Evolutionary conservation across 2,888 invertebrate species (phyloP), one percentile per base, ranked within the genome.

Genomic region (Eilema caniola): DNA sequence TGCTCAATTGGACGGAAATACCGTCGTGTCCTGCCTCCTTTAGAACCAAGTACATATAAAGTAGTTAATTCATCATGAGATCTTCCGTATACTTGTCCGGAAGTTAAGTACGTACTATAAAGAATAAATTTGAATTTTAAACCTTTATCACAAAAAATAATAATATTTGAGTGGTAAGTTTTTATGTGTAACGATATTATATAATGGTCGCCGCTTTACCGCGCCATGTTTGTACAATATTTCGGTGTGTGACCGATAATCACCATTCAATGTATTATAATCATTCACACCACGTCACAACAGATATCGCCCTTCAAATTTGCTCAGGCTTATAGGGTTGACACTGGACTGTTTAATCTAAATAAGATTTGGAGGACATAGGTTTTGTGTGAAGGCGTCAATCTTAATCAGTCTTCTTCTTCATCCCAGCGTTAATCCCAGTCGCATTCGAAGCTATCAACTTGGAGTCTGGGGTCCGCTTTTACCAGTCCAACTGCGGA

Each of bases 231-330:
- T 53, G 53, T 53, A 53, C 53, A 53, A 53, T 53, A 53, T 53
- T 81, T 85, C 84, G 82, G 84, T 82, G 79, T 76, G 70, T 64
- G 70, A 74, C 73, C 76, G 83, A 82, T 85, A 82, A 85, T 80
- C 78, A 80, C 71, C 59, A 66, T 74, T 76, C 71, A 80, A 80
- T 78, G 77, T 78, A 67, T 74, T 77, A 75, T 75, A 75, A 70
- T 76, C 78, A 82, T 83, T 82, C 84, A 77, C 71, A 75, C 66
- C 73, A 72, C 70, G 71, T 67, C 69, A 67, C 28, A 65, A 57
- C 75, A 76, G 75, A 81, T 77, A 73, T 75, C 74, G 80, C 77
- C 81, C 81, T 79, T 81, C 77, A 72, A 77, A 81, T 71, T 75
- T 62, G 60, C 63, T 62, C 37, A 20, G 56, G 23, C 2, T 10